These are phyloP conservation scores for Phenacoccus solenopsis DNA, from an alignment of 1,140 invertebrate genomes.

Conservation along the genomic window DNA sequence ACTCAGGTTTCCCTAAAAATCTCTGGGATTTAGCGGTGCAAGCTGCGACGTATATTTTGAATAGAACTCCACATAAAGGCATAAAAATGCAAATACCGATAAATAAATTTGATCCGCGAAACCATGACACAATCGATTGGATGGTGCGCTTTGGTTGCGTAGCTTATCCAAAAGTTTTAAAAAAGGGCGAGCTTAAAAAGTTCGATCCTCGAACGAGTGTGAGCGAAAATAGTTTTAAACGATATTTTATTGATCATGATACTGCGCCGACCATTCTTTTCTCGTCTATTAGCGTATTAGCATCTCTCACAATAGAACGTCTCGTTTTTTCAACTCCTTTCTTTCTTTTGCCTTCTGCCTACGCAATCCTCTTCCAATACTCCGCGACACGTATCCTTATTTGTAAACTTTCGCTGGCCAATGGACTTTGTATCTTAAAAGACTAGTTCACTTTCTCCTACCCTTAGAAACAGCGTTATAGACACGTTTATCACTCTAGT, in stretches of 20 bases:
- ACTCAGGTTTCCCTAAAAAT: not conserved
- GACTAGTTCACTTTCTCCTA: too few relatives aligned
- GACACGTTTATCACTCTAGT: too few relatives aligned
- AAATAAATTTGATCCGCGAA: not conserved
- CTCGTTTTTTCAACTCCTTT: too few relatives aligned
- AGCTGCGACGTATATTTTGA: not conserved
- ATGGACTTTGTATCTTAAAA: too few relatives aligned
- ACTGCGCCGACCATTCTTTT: not conserved
- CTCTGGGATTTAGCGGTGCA: not conserved
- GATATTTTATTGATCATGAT: not conserved
- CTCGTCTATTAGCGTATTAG: not conserved
- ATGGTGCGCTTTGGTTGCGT: not conserved
- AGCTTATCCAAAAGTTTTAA: not conserved
- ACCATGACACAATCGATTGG: not conserved
- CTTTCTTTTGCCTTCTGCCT: too few relatives aligned
- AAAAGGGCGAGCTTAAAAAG: not conserved
- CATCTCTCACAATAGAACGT: too few relatives aligned
- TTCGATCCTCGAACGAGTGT: not conserved
- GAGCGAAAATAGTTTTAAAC: not conserved
- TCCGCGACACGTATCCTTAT: too few relatives aligned
- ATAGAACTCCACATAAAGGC: not conserved
- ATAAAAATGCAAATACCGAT: not conserved
- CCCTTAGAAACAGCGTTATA: too few relatives aligned
- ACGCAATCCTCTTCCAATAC: too few relatives aligned
- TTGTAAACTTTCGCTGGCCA: not conserved